Percentiles rank a stretch among this genome's conserved stretches.
These are phyloP conservation scores for Thumatha senex DNA, from an alignment of 2,888 invertebrate genomes.

Conservation along the genomic window DNA sequence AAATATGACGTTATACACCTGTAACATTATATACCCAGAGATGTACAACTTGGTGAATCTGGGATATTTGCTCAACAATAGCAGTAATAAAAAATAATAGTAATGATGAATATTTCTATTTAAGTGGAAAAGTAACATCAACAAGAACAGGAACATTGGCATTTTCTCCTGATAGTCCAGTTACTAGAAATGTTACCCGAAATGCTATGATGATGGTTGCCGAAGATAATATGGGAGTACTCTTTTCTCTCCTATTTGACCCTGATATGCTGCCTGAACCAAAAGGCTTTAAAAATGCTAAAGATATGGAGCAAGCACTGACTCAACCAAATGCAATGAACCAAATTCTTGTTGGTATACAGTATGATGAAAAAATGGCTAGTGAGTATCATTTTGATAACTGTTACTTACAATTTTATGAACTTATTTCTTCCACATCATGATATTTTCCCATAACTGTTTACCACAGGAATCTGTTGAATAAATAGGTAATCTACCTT, in stretches of 20 bases:
- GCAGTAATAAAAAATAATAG: neutral
- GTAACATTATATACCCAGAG: too few species aligned
- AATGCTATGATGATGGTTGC: conserved; percentile 70
- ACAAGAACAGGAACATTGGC: conserved; percentile 68
- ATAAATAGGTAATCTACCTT: too few species aligned
- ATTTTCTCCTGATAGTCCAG: conserved; percentile 72
- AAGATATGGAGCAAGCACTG: conserved; percentile 63
- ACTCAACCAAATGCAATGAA: conserved; percentile 73
- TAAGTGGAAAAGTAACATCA: conserved; percentile 67
- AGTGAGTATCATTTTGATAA: conserved; percentile 52
- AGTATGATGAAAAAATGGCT: conserved; percentile 72
- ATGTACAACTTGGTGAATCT: too few species aligned
- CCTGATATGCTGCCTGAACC: conserved; percentile 65
- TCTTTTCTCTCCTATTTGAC: conserved; percentile 64
- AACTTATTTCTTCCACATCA: too few species aligned
- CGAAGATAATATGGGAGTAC: conserved; percentile 65
- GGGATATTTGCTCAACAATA: too few species aligned
- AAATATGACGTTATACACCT: too few species aligned
- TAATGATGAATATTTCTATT: conserved; percentile 15
- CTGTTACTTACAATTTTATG: neutral
- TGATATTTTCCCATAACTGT: too few species aligned
- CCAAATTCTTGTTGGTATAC: conserved; percentile 70
- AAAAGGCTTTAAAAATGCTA: conserved; percentile 66
- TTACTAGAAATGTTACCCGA: conserved; percentile 64
- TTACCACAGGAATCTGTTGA: too few species aligned